Percentiles rank a stretch among this genome's conserved stretches.
Evolutionary conservation across 2,113 vertebrate genomes (phyloP).

Genomic region (Hippocampus abdominalis): DNA sequence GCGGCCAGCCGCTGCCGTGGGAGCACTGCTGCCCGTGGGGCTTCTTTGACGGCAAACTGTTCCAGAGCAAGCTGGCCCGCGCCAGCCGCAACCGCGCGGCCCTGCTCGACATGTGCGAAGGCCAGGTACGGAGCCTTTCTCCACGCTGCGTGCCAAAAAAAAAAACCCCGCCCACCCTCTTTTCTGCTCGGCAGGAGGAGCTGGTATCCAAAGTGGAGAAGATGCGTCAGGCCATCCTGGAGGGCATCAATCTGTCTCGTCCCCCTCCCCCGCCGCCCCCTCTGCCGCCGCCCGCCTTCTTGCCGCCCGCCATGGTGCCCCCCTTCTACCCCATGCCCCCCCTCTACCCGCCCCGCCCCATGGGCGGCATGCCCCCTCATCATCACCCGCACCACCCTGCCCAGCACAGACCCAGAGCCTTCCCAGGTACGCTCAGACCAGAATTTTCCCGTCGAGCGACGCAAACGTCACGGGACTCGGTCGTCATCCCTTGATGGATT

Average conservation of each 20-base stretch:
- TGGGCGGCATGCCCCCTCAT: constrained; percentile 79
- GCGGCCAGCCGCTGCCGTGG: constrained; percentile 89
- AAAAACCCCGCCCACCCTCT: neutral
- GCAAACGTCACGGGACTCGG: neutral
- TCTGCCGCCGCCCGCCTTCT: constrained; percentile 81
- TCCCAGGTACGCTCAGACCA: constrained; percentile 72
- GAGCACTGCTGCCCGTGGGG: constrained; percentile 94
- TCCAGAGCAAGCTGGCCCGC: constrained; percentile 87
- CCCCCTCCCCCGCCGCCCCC: constrained; percentile 80
- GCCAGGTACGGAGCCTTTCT: constrained; percentile 73
- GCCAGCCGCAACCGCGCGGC: constrained; percentile 79
- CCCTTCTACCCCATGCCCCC: constrained; percentile 84
- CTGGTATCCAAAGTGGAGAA: constrained; percentile 87
- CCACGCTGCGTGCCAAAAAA: too few relatives aligned
- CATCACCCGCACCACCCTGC: constrained; percentile 68
- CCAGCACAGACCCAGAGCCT: constrained; percentile 80
- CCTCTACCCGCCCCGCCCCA: constrained; percentile 78
- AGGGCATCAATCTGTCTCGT: constrained; percentile 83
- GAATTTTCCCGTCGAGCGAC: neutral
- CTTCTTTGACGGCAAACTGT: constrained; percentile 92
- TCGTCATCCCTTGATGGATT: neutral
- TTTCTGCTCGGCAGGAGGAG: constrained; percentile 64
- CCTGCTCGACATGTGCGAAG: constrained; percentile 88
- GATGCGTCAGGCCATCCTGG: constrained; percentile 89
- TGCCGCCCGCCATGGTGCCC: constrained; percentile 79